Percentiles rank a stretch among this genome's conserved stretches.
phyloP scores from a whole-genome alignment of 2,113 vertebrate genomes.

The Cephalopterus ornatus region DNA sequence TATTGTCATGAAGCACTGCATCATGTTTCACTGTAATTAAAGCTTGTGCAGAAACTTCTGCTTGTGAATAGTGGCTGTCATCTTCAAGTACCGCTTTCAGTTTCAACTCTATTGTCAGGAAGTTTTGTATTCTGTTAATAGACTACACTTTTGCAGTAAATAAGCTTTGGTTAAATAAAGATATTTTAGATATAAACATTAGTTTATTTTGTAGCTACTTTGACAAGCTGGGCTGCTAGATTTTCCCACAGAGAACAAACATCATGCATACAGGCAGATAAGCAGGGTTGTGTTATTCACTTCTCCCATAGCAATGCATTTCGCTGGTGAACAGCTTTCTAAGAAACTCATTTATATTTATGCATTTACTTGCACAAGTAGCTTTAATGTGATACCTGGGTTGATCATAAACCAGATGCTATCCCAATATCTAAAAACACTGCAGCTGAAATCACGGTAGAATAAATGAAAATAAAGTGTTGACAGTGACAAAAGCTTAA shows the following conservation, averaged over 20 bases:
- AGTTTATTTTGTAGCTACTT: background rate
- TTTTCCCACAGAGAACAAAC: background rate
- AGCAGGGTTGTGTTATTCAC: background rate
- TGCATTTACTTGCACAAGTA: background rate
- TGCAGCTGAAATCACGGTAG: background rate
- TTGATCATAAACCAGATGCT: background rate
- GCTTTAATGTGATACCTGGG: background rate
- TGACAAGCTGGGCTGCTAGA: background rate
- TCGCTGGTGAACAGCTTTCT: background rate
- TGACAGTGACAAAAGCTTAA: background rate
- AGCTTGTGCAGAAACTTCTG: background rate
- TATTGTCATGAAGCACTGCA: background rate
- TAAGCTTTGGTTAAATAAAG: background rate
- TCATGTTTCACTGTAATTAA: background rate
- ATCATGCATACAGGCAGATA: background rate
- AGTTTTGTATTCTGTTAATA: background rate
- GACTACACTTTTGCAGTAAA: background rate
- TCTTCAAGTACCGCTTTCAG: background rate
- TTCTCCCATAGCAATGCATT: background rate
- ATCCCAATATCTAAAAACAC: background rate
- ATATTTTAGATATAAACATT: background rate
- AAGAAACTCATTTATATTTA: background rate
- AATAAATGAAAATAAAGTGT: background rate
- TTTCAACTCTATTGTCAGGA: background rate
- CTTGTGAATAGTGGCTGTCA: background rate